Evolutionary conservation across 2,888 invertebrate species (phyloP), one percentile per base, ranked within the genome.

Genomic region (Drosophila paracracens): DNA sequence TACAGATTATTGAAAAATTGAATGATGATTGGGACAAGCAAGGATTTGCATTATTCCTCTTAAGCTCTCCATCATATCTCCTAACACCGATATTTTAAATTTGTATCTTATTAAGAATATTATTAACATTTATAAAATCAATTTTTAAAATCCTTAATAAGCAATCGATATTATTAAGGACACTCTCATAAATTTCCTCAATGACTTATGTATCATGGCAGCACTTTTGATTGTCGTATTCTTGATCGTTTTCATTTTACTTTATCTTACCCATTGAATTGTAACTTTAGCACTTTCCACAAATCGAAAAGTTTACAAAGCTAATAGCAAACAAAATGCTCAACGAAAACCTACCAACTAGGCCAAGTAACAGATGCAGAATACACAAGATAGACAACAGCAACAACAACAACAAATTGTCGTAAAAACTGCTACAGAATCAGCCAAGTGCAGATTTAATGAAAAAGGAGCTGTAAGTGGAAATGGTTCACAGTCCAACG

Each of bases 271-370:
- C 35, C 27, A 50, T 67, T 62, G 63, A 70, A 69, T 75, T 73
- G 74, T 85, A 82, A 69, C 80, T 83, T 83, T 71, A 69, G 65
- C 75, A 74, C 84, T 82, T 86, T 74, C 53, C n/a, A 18, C 66
- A 82, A 83, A 79, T 82, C 64, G 79, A 65, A 81, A 81, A 77
- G 68, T 83, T 83, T 68, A 60, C 68, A 74, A 81, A 77, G 81
- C 81, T 59, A 72, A 72, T 74, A 53, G 79, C 82, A 86, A 86
- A 82, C 80, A 88, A 77, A 87, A 76, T 76, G 88, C 83, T 83
- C 59, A 76, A 71, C 67, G 63, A 66, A 66, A 51, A 38, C 35
- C 67, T 61, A 33, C 58, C 43, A 59, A 60, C 25, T 25, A 51
- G 64, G 57, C 79, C 65, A 66, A 71, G 53, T 36, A 56, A 35